Conservation (phyloP, 2,113 vertebrate genomes). For the Mustela lutreola region DNA sequence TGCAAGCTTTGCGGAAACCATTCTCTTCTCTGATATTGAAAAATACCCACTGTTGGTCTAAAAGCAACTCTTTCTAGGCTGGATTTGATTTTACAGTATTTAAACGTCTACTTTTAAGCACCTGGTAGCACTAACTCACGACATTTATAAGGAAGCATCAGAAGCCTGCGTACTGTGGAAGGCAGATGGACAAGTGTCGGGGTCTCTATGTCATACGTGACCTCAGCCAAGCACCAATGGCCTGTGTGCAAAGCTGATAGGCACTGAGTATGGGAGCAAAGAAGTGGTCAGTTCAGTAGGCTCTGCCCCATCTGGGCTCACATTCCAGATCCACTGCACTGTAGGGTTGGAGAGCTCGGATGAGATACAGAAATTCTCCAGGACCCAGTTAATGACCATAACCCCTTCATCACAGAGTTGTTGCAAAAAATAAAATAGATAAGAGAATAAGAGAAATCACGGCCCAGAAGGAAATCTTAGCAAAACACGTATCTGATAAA, state of each 20-base stretch:
- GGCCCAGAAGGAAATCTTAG: background rate
- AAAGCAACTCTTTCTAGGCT: background rate
- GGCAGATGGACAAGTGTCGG: background rate
- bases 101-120: background rate
- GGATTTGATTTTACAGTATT: background rate
- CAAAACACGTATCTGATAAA: background rate
- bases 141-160: background rate
- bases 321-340: background rate
- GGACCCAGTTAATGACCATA: background rate
- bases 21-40: background rate
- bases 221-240: rapidly evolving
- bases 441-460: background rate
- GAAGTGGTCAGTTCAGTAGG: background rate
- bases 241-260: background rate
- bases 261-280: no score
- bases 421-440: background rate
- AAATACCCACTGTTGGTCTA: background rate
- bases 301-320: background rate
- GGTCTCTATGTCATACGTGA: background rate
- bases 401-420: background rate
- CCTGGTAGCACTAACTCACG: background rate
- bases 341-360: background rate
- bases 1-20: background rate
- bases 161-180: background rate
- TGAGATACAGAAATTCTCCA: background rate